A percentile compares a stretch with the other conserved stretches of the same genome.
phyloP scores from a whole-genome alignment of 2,888 invertebrate genomes.

The Drosophila ezoana region DNA sequence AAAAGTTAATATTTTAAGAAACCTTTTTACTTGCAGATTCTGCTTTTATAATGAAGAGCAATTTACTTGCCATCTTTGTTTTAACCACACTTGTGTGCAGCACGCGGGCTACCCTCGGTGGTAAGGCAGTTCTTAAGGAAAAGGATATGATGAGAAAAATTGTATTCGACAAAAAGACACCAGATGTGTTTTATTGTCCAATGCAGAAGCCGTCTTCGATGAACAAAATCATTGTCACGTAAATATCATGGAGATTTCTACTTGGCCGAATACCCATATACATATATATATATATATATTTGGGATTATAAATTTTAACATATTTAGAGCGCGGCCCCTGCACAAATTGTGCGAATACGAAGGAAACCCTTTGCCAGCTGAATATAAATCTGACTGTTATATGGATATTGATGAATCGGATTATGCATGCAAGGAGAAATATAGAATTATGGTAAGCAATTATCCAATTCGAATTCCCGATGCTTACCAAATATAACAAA shows the following conservation, averaged over 20 bases:
- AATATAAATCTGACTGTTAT: conserved; percentile 92
- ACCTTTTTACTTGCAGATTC: conserved; percentile 13
- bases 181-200: conserved; percentile 92
- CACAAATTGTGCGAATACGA: conserved; percentile 91
- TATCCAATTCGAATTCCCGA: conserved; percentile 4
- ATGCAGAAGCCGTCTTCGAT: conserved; percentile 91
- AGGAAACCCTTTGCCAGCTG: conserved; percentile 89
- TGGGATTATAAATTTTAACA: neutral
- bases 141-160: conserved; percentile 92
- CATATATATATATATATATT: neutral
- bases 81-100: conserved; percentile 44
- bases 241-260: conserved; percentile 54
- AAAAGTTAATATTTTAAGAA: neutral
- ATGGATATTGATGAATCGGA: conserved; percentile 92
- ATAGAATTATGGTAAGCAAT: conserved; percentile 90
- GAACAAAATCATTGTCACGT: conserved; percentile 90
- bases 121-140: conserved; percentile 83
- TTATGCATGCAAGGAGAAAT: conserved; percentile 92
- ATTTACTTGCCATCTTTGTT: conserved; percentile 19
- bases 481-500: conserved; percentile 15
- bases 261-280: too few relatives aligned
- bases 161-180: conserved; percentile 91
- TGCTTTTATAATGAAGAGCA: conserved; percentile 32
- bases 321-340: conserved; percentile 87
- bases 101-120: conserved; percentile 69